Conservation (phyloP, 2,888 invertebrate genomes). For the Lepidocyrtoides sp. region DNA sequence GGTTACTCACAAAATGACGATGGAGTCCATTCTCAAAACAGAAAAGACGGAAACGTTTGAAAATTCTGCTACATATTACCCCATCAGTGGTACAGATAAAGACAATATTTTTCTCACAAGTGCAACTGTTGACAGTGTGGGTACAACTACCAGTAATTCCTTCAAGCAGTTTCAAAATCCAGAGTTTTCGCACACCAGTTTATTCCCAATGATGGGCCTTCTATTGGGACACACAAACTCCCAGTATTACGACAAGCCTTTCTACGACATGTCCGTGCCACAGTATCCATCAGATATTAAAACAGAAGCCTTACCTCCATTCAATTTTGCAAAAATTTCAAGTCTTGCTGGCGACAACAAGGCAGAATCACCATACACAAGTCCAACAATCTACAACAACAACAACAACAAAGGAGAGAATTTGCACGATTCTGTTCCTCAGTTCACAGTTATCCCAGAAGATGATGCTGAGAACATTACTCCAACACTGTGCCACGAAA, state of each 20-base stretch:
- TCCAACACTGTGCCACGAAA: slow-evolving; percentile 33
- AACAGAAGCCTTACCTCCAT: slow-evolving; percentile 36
- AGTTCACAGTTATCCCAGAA: slow-evolving; percentile 44
- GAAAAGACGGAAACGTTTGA: slow-evolving; percentile 43
- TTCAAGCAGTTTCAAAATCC: slow-evolving; percentile 50
- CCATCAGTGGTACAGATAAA: slow-evolving; percentile 35
- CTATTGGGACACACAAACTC: slow-evolving; percentile 37
- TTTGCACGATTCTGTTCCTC: slow-evolving; percentile 5
- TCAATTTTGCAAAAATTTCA: slow-evolving; percentile 64
- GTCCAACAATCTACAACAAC: slow-evolving; percentile 13
- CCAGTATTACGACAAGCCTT: slow-evolving; percentile 53
- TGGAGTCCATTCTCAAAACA: slow-evolving; percentile 62
- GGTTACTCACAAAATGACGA: slow-evolving; percentile 49
- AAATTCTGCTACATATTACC: neutral
- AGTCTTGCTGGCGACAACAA: slow-evolving; percentile 31
- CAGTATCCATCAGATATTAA: neutral
- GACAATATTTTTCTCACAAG: neutral
- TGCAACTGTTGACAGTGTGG: slow-evolving; percentile 34
- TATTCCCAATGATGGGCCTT: slow-evolving; percentile 73
- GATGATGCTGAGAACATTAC: slow-evolving; percentile 67
- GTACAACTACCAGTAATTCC: slow-evolving; percentile 20
- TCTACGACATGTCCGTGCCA: slow-evolving; percentile 41
- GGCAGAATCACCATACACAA: slow-evolving; percentile 18
- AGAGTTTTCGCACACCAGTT: slow-evolving; percentile 20
- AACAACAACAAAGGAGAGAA: neutral